Evolutionary conservation across 2,113 vertebrate species (phyloP), one percentile per base, ranked within the genome.

Genomic region (Rhinoptilus africanus): DNA sequence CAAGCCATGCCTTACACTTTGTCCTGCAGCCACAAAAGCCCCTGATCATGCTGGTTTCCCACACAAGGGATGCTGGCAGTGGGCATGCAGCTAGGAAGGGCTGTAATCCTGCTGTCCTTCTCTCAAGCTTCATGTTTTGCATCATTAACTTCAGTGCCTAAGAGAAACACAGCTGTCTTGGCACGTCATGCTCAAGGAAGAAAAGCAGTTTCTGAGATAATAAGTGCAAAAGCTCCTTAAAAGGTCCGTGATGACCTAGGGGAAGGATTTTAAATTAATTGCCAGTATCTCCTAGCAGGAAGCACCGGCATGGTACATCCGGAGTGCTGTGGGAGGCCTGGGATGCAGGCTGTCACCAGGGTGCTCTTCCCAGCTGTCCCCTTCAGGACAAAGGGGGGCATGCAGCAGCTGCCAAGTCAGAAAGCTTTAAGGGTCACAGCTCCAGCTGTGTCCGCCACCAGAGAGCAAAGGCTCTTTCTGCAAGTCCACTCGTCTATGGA

Each of bases 151-250:
- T 64, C 79, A 62, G 69, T 4, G 23, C 37, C 85, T 95, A 91
- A 79, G 57, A 95, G 89, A 95, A 96, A 92, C 62, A 90, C 92
- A 96, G 91, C 77, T 95, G 94, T 43, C 80, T 85, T 83, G 87
- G 80, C 87, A 93, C 74, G 67, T 83, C 74, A 91, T 2, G 5
- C 32, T 74, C 41, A 59, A 85, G 57, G 71, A 87, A 82, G 60
- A 92, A 95, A 71, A 39, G 48, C 21, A 1, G 28, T 88, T 94
- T 88, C 75, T 27, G 27, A 92, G 59, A 77, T 39, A 85, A 27
- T 66, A 92, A 87, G 37, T 39, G 71, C n/a, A 85, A 89, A 95
- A 89, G 41, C 50, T 92, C 53, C 86, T 73, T 91, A 83, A 91
- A 90, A 94, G 81, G 35, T 62, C 63, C 47, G 3, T 4, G 14